Evolutionary conservation across 2,113 vertebrate genomes (phyloP).

Genomic region (Gavia stellata): DNA sequence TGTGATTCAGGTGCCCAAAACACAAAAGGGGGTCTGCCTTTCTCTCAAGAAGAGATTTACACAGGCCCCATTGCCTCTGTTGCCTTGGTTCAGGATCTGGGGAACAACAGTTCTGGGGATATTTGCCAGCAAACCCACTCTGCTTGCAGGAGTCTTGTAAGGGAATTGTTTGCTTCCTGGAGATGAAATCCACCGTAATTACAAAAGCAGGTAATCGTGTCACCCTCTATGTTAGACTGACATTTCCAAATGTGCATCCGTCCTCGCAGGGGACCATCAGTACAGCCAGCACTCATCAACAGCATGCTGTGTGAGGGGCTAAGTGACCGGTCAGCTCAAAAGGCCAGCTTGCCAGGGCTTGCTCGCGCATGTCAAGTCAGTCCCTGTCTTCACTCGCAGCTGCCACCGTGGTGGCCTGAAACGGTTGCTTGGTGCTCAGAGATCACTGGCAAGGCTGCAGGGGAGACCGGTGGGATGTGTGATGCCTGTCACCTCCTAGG

Average conservation of each 20-base stretch:
- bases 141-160: neutral
- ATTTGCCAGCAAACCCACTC: neutral
- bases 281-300: neutral
- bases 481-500: neutral
- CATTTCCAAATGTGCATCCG: neutral
- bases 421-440: neutral
- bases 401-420: neutral
- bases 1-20: neutral
- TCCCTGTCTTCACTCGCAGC: neutral
- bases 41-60: neutral
- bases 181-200: neutral
- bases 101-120: neutral
- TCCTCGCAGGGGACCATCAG: neutral
- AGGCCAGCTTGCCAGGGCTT: neutral
- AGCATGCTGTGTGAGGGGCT: neutral
- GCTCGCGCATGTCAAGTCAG: neutral
- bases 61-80: neutral
- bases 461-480: neutral
- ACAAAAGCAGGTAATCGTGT: neutral
- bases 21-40: neutral
- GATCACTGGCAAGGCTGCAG: neutral
- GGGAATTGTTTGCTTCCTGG: neutral
- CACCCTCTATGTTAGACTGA: neutral
- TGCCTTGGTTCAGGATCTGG: neutral
- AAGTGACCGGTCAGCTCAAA: neutral